Percentiles rank a stretch among this genome's conserved stretches.
Conservation (phyloP, 2,888 invertebrate species). For the Chaetoderma sp. region DNA sequence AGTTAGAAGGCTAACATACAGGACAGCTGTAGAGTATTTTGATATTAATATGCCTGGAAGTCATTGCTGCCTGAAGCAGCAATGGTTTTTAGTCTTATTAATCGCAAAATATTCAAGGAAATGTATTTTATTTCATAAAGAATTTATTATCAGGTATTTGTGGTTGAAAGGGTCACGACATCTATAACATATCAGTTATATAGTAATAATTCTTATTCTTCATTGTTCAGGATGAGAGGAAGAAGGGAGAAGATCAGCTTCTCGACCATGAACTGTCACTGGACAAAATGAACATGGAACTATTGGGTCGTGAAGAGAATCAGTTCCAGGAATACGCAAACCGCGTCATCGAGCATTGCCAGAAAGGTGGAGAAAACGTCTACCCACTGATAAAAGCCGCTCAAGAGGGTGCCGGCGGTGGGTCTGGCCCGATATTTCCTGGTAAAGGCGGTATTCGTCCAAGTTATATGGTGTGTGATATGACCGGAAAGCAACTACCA, state of each 20-base stretch:
- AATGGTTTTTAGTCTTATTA: too few species aligned
- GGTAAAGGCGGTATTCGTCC: constrained; percentile 67
- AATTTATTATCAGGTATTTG: too few species aligned
- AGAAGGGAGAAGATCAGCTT: constrained; percentile 38
- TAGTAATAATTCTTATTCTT: too few species aligned
- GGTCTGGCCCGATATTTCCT: constrained; percentile 61
- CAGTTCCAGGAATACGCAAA: constrained; percentile 68
- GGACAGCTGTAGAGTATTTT: too few species aligned
- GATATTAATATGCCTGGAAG: too few species aligned
- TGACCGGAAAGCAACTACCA: constrained; percentile 65
- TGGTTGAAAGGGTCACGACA: too few species aligned
- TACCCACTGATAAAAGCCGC: constrained; percentile 66
- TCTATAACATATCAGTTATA: too few species aligned
- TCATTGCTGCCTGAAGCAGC: too few species aligned
- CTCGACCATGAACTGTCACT: constrained; percentile 47
- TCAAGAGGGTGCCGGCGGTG: constrained; percentile 61
- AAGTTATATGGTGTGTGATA: constrained; percentile 65
- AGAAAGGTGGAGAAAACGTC: constrained; percentile 65
- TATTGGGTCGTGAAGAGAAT: constrained; percentile 62
- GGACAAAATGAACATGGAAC: constrained; percentile 59
- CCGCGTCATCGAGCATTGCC: constrained; percentile 67
- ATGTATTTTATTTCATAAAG: too few species aligned
- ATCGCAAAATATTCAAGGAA: too few species aligned
- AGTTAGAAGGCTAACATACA: too few species aligned
- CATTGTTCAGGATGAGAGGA: constrained; percentile 37